Conservation (phyloP, 1,140 invertebrate genomes). For the Bombus sylvicola region DNA sequence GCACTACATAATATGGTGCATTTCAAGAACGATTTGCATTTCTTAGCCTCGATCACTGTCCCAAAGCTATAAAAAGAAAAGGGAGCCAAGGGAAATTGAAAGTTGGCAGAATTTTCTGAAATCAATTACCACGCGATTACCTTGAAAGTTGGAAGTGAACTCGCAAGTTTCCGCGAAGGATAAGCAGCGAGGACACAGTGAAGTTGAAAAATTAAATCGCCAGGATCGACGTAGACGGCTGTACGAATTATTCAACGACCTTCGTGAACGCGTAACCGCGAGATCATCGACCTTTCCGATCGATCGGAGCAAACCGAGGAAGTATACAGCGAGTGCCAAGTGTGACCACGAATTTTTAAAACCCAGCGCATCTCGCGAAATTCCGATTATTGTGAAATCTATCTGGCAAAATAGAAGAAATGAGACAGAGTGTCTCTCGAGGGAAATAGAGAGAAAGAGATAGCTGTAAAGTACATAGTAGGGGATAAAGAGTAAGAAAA, state of each 20-base stretch:
- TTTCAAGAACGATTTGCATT: neutral
- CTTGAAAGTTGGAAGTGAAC: neutral
- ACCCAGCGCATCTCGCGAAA: neutral
- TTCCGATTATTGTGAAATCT: neutral
- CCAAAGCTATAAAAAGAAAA: neutral
- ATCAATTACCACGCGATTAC: neutral
- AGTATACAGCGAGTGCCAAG: neutral
- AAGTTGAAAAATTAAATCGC: neutral
- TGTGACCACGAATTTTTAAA: conserved; percentile 1
- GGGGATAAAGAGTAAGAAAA: neutral
- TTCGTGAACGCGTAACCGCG: conserved; percentile 23
- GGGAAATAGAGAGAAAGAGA: neutral
- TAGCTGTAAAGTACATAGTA: neutral
- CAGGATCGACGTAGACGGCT: neutral
- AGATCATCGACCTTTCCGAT: conserved; percentile 35
- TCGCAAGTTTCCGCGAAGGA: neutral
- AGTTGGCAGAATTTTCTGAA: conserved; percentile 12
- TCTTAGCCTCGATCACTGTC: neutral
- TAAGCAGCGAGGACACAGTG: no score
- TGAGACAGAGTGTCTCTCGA: neutral
- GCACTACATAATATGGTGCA: no score
- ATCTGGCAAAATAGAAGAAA: neutral
- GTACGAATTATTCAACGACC: conserved; percentile 39
- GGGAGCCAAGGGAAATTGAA: conserved; percentile 38
- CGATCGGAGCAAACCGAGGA: neutral